Percentiles rank a stretch among this genome's conserved stretches.
These are phyloP conservation scores for Metalampra italica DNA, from an alignment of 2,888 invertebrate species.

Conservation along the genomic window DNA sequence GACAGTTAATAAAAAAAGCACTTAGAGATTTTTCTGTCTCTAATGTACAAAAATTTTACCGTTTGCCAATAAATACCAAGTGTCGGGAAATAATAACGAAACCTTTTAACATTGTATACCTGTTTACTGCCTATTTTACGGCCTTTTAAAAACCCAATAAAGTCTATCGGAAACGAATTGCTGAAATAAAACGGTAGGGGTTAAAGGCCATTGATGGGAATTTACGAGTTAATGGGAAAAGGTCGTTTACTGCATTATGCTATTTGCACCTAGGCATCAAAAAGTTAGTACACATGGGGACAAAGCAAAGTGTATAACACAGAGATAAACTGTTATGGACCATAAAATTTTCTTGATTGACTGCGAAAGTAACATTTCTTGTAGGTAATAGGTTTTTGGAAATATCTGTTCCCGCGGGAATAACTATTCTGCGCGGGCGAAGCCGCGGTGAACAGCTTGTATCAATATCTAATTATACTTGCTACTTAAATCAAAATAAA, in stretches of 20 bases:
- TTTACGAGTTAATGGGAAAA: constrained; percentile 16
- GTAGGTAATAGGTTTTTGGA: too few species aligned
- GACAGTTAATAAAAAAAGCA: too few species aligned
- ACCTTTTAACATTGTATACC: constrained; percentile 24
- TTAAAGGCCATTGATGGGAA: constrained; percentile 17
- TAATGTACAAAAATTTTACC: not conserved
- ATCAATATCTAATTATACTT: too few species aligned
- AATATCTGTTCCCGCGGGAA: too few species aligned
- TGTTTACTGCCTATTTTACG: constrained; percentile 41
- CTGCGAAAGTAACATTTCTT: too few species aligned
- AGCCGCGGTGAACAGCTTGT: too few species aligned
- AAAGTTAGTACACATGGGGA: not conserved
- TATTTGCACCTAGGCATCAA: constrained; percentile 1
- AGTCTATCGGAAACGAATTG: constrained; percentile 35
- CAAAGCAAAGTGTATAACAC: not conserved
- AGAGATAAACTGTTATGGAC: too few species aligned
- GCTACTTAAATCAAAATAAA: too few species aligned
- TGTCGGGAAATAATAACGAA: constrained; percentile 23
- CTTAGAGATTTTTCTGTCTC: too few species aligned
- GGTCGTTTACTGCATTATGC: constrained; percentile 7
- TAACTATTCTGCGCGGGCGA: too few species aligned
- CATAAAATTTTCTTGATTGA: too few species aligned
- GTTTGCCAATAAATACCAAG: constrained; percentile 19
- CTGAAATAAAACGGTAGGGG: constrained; percentile 28
- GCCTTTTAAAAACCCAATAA: constrained; percentile 36